Evolutionary conservation across 2,888 invertebrate species (phyloP).

Genomic region (Lasioglossum pauxillum): DNA sequence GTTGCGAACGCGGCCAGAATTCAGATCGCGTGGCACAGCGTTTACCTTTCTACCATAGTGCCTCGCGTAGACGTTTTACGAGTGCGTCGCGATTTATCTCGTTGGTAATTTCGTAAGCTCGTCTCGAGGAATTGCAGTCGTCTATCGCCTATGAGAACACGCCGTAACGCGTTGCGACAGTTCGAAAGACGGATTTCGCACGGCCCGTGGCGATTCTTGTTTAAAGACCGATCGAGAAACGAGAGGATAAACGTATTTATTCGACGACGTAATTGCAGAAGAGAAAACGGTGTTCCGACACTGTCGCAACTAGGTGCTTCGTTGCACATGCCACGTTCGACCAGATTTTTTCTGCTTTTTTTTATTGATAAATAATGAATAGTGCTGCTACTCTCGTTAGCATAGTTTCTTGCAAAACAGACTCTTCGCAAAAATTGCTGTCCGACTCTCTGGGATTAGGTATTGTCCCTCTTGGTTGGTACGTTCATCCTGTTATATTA

Average conservation of each 20-base stretch:
- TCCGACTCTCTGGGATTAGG: too few species aligned
- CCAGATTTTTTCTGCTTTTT: background rate
- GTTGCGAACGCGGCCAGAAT: background rate
- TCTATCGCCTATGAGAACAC: background rate
- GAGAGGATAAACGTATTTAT: background rate
- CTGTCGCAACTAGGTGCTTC: background rate
- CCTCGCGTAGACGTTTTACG: background rate
- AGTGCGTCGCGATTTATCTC: background rate
- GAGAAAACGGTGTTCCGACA: background rate
- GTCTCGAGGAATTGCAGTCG: background rate
- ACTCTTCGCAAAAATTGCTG: background rate
- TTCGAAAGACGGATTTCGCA: background rate
- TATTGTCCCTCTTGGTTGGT: too few species aligned
- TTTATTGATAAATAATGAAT: background rate
- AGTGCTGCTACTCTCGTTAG: background rate
- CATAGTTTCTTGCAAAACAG: background rate
- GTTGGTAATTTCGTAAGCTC: background rate
- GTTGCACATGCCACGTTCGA: background rate
- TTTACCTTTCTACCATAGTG: background rate
- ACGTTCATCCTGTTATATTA: too few species aligned
- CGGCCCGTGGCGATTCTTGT: background rate
- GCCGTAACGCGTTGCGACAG: background rate
- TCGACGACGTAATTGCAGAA: background rate
- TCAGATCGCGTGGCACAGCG: background rate
- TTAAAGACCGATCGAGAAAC: background rate